Conservation (phyloP, 2,113 vertebrate species). For the Cnemophilus loriae region DNA sequence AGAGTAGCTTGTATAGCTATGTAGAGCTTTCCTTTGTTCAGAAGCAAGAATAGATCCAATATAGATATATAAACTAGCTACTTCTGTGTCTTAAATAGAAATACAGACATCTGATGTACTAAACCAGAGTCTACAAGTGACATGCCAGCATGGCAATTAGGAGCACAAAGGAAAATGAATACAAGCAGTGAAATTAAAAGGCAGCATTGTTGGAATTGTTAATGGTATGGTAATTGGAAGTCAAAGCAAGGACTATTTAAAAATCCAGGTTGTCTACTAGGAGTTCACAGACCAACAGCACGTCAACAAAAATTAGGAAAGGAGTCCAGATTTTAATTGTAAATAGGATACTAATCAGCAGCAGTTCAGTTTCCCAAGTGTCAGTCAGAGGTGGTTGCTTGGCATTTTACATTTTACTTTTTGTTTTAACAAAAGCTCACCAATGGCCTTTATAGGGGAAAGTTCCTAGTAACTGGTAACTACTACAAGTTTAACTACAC, state of each 20-base stretch:
- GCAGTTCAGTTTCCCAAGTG: slow-evolving; percentile 51
- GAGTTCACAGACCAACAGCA: slow-evolving; percentile 60
- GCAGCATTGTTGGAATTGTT: slow-evolving; percentile 56
- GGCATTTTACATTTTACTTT: slow-evolving; percentile 64
- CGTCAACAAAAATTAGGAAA: slow-evolving; percentile 68
- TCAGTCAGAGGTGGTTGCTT: slow-evolving; percentile 51
- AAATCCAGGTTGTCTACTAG: slow-evolving; percentile 65
- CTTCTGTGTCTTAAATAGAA: background rate
- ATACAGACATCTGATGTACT: background rate
- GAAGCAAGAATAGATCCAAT: background rate
- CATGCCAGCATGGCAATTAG: background rate
- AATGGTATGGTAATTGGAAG: slow-evolving; percentile 71
- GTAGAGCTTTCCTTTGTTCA: background rate
- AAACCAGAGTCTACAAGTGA: background rate
- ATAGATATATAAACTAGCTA: background rate
- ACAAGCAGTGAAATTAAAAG: slow-evolving; percentile 60
- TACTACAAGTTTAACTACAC: background rate
- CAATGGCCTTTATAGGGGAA: slow-evolving; percentile 1
- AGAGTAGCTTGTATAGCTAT: background rate
- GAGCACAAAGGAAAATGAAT: slow-evolving; percentile 36
- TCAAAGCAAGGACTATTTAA: slow-evolving; percentile 68
- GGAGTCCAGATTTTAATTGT: slow-evolving; percentile 70
- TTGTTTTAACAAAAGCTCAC: slow-evolving; percentile 15
- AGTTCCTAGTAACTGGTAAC: background rate
- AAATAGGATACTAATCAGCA: slow-evolving; percentile 64